Evolutionary conservation across 2,797 vertebrate genomes (phyloP).

Genomic region (Gorsachius magnificus): DNA sequence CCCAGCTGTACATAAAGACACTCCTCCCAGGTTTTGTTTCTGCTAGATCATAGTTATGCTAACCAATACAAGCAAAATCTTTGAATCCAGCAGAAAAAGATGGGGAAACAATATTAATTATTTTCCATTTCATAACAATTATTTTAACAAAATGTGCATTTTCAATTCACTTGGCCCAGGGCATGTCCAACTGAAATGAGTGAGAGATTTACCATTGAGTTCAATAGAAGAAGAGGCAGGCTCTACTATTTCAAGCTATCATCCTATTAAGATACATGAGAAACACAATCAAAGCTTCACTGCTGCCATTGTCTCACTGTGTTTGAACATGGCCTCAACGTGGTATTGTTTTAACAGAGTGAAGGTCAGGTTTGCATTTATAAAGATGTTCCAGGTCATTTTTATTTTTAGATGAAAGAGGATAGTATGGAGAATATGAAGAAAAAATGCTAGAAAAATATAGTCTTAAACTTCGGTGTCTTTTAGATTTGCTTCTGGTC

Average conservation of each 20-base stretch:
- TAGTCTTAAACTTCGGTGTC: background rate
- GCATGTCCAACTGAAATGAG: background rate
- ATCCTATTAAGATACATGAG: background rate
- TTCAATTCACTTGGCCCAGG: background rate
- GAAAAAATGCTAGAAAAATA: background rate
- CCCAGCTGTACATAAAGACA: background rate
- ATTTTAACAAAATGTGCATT: background rate
- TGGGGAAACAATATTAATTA: background rate
- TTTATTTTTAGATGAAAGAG: background rate
- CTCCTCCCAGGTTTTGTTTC: background rate
- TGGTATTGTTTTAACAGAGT: background rate
- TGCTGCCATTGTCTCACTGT: background rate
- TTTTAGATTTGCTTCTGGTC: background rate
- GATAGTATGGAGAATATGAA: background rate
- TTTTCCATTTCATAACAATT: background rate
- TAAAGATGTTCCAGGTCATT: background rate
- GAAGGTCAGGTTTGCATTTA: background rate
- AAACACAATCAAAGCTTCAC: background rate
- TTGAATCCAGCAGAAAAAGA: background rate
- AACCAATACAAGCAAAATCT: background rate
- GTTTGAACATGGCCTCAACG: background rate
- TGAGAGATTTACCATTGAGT: background rate
- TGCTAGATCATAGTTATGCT: background rate
- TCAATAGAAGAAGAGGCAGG: background rate
- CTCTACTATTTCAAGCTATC: background rate